A percentile compares a stretch with the other conserved stretches of the same genome.
Evolutionary conservation across 2,113 vertebrate genomes (phyloP).

Genomic region (Craseonycteris thonglongyai): DNA sequence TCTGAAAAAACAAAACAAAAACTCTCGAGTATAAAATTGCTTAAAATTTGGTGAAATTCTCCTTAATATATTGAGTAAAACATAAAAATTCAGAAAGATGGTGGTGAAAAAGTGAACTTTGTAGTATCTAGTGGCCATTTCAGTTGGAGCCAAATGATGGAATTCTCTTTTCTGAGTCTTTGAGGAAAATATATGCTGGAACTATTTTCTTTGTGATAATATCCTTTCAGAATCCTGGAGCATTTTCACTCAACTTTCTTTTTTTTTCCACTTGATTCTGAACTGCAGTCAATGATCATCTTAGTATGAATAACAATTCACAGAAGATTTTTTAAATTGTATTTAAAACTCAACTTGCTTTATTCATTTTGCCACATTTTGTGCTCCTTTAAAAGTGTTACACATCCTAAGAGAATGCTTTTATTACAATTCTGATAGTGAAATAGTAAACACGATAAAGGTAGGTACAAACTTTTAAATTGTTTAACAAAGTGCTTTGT

Average conservation of each 20-base stretch:
- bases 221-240: not conserved
- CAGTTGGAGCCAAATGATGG: not conserved
- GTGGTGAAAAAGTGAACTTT: not conserved
- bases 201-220: not conserved
- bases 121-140: not conserved
- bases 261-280: not conserved
- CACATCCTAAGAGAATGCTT: not conserved
- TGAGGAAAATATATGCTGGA: not conserved
- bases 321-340: not conserved
- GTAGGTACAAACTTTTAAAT: conserved; percentile 34
- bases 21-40: not conserved
- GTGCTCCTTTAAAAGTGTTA: not conserved
- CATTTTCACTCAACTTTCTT: not conserved
- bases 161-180: not conserved
- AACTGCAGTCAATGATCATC: not conserved
- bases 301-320: conserved; percentile 4
- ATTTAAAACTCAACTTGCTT: not conserved
- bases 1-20: not conserved
- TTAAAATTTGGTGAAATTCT: conserved; percentile 1
- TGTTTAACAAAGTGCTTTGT: not conserved
- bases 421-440: not conserved
- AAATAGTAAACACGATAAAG: conserved; percentile 12
- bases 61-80: not conserved
- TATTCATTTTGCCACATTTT: not conserved
- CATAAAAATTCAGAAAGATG: not conserved